Base-by-base conservation (phyloP, 2,888 invertebrate genomes). In the Margaritifera margaritifera region DNA sequence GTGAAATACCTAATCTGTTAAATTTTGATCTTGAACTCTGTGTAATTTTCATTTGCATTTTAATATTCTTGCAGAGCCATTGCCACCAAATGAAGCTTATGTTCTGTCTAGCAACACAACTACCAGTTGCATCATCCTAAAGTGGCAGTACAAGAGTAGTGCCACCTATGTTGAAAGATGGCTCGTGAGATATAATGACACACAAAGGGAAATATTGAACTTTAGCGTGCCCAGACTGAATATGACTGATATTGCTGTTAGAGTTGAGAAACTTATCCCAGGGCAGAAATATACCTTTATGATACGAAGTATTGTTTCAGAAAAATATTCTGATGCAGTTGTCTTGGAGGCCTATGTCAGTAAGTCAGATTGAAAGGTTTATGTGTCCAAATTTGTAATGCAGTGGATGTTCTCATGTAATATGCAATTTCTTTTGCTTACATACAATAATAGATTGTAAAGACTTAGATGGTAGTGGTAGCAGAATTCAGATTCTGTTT, bases 221-320 rank as follows among this genome's bases (percentile, higher is more conserved):
- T 54, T 69, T 53, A 69, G 62, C 22, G 72, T 80, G 53, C 72
- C 72, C 56, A 56, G 66, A 5, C 71, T 71, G 11, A 57, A 71
- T 2, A 74, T 69, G 24, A 57, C 60, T 6, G 69, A 72, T 54
- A 70, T 81, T 52, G 58, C 61, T 57, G 55, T 70, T n/a, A 64
- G n/a, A 15, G 61, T 83, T 2, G 63, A 31, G 31, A 67, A 68
- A 11, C 72, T 85, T 53, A 69, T 69, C 1, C 66, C 85, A 57
- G 85, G 85, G 18, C 80, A 75, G 61, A 76, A 76, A 24, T 85
- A 85, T 66, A 70, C 71, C 51, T 70, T 83, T 62, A 59, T 68
- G 58, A 72, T 84, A 27, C 64, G 65, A 53, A 80, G 80, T 62
- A 62, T 74, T 19, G 80, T 81, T n/a, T 58, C 65, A 51, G 76